These are phyloP conservation scores for Acrocephalus scirpaceus DNA, from an alignment of 2,797 vertebrate genomes.

Conservation along the genomic window DNA sequence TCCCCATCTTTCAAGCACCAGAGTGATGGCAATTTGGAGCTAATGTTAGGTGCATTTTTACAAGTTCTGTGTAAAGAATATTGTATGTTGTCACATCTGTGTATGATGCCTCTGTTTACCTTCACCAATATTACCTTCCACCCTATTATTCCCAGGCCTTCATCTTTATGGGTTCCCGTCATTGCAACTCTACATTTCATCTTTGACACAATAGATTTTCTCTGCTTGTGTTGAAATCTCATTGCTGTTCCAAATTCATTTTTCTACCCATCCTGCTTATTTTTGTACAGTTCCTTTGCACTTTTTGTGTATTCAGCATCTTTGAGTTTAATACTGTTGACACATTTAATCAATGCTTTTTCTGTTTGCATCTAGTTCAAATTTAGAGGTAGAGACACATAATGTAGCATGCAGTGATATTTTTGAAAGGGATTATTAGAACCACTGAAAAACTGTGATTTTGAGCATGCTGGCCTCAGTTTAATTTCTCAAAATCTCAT, in stretches of 20 bases:
- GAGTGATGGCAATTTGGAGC: not conserved
- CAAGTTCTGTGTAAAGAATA: not conserved
- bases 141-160: not conserved
- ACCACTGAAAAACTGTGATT: conserved; percentile 1
- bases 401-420: not conserved
- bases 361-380: not conserved
- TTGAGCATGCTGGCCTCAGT: not conserved
- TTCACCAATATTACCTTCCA: not conserved
- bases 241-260: not conserved
- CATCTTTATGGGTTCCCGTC: not conserved
- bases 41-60: not conserved
- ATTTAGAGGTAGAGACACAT: not conserved
- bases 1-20: not conserved
- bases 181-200: not conserved
- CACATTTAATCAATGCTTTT: not conserved
- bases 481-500: conserved; percentile 18
- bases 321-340: not conserved
- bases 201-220: not conserved
- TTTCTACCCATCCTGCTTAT: not conserved
- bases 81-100: not conserved
- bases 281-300: not conserved
- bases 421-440: not conserved
- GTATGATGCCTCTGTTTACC: not conserved
- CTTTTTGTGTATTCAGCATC: not conserved
- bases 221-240: not conserved